phyloP scores from a whole-genome alignment of 2,797 vertebrate genomes.

The Tinamus major region DNA sequence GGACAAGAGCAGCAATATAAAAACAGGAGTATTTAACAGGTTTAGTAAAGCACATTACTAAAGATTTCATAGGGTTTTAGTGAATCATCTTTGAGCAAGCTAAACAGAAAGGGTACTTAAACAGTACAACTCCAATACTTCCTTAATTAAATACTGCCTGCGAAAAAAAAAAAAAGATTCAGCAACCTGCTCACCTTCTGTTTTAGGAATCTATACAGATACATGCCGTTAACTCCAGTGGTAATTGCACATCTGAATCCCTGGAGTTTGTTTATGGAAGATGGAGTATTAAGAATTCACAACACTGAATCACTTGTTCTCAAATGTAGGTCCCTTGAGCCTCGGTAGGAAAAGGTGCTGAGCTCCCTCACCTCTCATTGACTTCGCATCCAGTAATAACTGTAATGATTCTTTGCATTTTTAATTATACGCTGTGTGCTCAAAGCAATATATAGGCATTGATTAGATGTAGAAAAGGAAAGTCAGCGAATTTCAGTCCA shows the following conservation, averaged over 20 bases:
- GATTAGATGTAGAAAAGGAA: background rate
- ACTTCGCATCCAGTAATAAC: background rate
- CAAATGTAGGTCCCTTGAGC: background rate
- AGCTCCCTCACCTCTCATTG: background rate
- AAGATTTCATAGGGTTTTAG: slow-evolving; percentile 44
- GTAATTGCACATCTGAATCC: slow-evolving; percentile 33
- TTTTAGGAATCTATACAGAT: slow-evolving; percentile 25
- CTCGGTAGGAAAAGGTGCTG: background rate
- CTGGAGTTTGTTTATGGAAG: slow-evolving; percentile 33
- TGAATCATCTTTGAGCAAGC: slow-evolving; percentile 21
- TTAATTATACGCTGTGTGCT: background rate
- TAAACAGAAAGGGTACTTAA: slow-evolving; percentile 28
- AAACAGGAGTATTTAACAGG: slow-evolving; percentile 64
- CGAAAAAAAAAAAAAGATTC: background rate
- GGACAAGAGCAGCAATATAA: slow-evolving; percentile 53
- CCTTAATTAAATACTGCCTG: slow-evolving; percentile 51
- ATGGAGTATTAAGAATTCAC: slow-evolving; percentile 6
- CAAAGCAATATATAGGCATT: background rate
- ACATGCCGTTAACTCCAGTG: slow-evolving; percentile 13
- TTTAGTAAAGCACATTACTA: slow-evolving; percentile 50
- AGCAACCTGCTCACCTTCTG: slow-evolving; percentile 33
- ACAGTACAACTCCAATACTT: background rate
- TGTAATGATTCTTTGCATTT: background rate
- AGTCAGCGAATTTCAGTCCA: background rate
- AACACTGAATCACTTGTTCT: background rate